Evolutionary conservation across 1,140 invertebrate genomes (phyloP).

Genomic region (Cydia strobilella): DNA sequence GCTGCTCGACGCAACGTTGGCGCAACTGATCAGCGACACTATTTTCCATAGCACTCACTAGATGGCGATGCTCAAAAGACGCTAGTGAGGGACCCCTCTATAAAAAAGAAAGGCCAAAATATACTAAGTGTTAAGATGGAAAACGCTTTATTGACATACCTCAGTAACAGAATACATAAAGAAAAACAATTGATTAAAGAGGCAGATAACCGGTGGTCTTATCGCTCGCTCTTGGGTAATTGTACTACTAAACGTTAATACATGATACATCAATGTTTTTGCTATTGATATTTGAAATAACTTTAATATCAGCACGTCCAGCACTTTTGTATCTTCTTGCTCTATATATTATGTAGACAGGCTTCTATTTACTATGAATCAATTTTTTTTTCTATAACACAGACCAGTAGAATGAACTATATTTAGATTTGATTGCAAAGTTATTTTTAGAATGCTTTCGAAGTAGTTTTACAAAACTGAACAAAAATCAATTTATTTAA

Average conservation of each 20-base stretch:
- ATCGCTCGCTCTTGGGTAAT: not conserved
- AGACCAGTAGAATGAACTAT: conserved; percentile 7
- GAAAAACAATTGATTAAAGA: too few relatives aligned
- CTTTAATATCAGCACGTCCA: conserved; percentile 20
- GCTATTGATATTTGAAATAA: conserved; percentile 23
- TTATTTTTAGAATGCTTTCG: conserved; percentile 12
- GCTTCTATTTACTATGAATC: not conserved
- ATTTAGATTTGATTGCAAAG: not conserved
- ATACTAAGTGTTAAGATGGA: too few relatives aligned
- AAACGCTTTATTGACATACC: too few relatives aligned
- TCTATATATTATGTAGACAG: not conserved
- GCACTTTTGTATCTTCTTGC: conserved; percentile 5
- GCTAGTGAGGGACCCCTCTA: too few relatives aligned
- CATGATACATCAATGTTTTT: conserved; percentile 1
- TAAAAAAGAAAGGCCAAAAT: too few relatives aligned
- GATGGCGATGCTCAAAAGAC: too few relatives aligned
- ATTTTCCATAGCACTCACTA: too few relatives aligned
- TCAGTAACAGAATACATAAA: too few relatives aligned
- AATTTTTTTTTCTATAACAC: not conserved
- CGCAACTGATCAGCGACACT: too few relatives aligned
- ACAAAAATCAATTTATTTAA: not conserved
- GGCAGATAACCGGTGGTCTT: too few relatives aligned
- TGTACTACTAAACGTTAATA: not conserved
- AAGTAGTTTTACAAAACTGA: not conserved
- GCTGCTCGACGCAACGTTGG: too few relatives aligned